Percentiles rank a stretch among this genome's conserved stretches.
These are phyloP conservation scores for Parazoanthus swiftii DNA, from an alignment of 92 coral and sea anemone genomes.

Conservation along the genomic window DNA sequence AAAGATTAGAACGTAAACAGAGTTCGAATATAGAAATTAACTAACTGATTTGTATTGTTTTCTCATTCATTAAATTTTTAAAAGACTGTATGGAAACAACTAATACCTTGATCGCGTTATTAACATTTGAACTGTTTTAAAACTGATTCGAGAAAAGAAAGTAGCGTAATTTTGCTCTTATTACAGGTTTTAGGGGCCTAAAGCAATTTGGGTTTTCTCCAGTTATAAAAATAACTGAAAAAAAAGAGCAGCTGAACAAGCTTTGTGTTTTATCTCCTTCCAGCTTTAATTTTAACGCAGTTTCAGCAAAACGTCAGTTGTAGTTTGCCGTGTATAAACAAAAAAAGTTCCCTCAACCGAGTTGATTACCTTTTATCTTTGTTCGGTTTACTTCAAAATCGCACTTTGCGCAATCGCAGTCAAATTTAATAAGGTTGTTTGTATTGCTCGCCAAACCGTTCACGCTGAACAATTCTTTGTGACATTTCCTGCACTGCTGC, in stretches of 20 bases:
- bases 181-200: neutral
- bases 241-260: neutral
- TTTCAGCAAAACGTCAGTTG: neutral
- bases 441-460: neutral
- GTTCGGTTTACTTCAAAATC: neutral
- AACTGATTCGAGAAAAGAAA: neutral
- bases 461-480: neutral
- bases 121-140: neutral
- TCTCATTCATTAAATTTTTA: neutral
- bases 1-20: neutral
- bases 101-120: neutral
- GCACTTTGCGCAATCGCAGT: conserved; percentile 9
- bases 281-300: neutral
- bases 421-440: neutral
- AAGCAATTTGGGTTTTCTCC: neutral
- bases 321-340: conserved; percentile 10
- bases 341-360: neutral
- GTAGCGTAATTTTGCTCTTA: neutral
- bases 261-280: neutral
- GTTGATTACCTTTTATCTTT: conserved; percentile 16
- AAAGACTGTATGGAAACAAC: too few species aligned
- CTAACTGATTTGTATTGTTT: neutral
- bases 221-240: neutral
- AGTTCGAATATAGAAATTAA: neutral
- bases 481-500: neutral